A percentile compares a stretch with the other conserved stretches of the same genome.
These are phyloP conservation scores for Willowsia nigromaculata DNA, from an alignment of 2,888 invertebrate genomes.

Conservation along the genomic window DNA sequence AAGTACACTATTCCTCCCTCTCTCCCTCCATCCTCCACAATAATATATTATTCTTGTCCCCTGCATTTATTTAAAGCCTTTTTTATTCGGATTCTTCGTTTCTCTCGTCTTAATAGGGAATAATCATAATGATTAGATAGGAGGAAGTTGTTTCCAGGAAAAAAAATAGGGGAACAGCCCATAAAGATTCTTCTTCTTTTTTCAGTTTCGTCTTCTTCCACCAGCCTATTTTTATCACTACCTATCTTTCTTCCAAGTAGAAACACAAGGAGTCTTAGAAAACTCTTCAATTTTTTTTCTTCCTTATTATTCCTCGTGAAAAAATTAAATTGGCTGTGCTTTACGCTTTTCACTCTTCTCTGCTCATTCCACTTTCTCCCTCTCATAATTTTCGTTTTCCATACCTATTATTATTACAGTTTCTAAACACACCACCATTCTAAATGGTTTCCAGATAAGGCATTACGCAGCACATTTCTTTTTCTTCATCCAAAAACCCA, in stretches of 20 bases:
- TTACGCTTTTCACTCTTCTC: conserved; percentile 24
- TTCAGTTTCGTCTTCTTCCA: conserved; percentile 17
- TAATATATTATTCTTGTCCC: conserved; percentile 1
- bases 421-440: conserved; percentile 7
- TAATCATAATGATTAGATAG: conserved; percentile 45
- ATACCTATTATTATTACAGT: background rate
- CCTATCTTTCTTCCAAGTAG: background rate
- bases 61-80: conserved; percentile 29
- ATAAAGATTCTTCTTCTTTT: background rate
- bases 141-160: conserved; percentile 17
- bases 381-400: background rate
- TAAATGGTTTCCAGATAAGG: conserved; percentile 69
- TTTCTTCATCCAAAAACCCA: conserved; percentile 1
- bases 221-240: background rate
- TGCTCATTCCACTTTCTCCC: background rate
- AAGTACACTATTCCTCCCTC: background rate
- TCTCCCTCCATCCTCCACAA: background rate
- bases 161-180: background rate
- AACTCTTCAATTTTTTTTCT: conserved; percentile 29
- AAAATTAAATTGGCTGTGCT: conserved; percentile 69
- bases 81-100: background rate
- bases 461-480: conserved; percentile 67
- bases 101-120: conserved; percentile 6
- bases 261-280: background rate
- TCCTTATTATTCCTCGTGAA: background rate